phyloP scores from a whole-genome alignment of 2,113 vertebrate genomes.

The Cyphomyrus discorhynchus region DNA sequence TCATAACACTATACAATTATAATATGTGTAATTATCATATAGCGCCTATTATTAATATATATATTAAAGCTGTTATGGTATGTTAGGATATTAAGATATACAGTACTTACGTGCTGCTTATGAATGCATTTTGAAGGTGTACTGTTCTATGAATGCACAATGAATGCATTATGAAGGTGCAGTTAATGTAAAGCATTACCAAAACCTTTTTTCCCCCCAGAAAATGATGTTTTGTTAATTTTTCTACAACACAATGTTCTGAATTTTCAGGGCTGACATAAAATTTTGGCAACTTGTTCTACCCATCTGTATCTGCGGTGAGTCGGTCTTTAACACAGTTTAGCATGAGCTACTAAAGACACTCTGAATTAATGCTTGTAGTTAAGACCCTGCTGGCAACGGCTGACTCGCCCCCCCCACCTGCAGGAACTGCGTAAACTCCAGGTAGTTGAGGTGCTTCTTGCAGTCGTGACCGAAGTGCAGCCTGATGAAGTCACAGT shows the following conservation, averaged over 20 bases:
- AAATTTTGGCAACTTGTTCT: background rate
- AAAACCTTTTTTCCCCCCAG: background rate
- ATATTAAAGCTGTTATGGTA: background rate
- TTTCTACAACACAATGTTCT: background rate
- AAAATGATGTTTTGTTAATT: background rate
- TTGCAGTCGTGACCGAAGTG: slow-evolving; percentile 92
- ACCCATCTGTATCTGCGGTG: background rate
- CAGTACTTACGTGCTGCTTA: background rate
- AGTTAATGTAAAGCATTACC: background rate
- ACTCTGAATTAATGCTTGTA: background rate
- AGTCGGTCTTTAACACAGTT: background rate
- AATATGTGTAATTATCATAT: background rate
- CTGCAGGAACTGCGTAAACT: slow-evolving; percentile 96
- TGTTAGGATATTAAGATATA: background rate
- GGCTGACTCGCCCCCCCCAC: slow-evolving; percentile 45
- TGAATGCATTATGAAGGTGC: no score
- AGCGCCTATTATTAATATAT: background rate
- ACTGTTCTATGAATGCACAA: no score
- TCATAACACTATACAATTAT: background rate
- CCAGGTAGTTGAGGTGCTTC: slow-evolving; percentile 87
- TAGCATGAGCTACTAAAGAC: background rate
- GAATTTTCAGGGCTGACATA: background rate
- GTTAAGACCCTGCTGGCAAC: background rate
- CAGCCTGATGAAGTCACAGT: slow-evolving; percentile 91
- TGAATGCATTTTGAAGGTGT: background rate